Conservation (phyloP, 2,797 vertebrate species). For the Holocentrus rufus region DNA sequence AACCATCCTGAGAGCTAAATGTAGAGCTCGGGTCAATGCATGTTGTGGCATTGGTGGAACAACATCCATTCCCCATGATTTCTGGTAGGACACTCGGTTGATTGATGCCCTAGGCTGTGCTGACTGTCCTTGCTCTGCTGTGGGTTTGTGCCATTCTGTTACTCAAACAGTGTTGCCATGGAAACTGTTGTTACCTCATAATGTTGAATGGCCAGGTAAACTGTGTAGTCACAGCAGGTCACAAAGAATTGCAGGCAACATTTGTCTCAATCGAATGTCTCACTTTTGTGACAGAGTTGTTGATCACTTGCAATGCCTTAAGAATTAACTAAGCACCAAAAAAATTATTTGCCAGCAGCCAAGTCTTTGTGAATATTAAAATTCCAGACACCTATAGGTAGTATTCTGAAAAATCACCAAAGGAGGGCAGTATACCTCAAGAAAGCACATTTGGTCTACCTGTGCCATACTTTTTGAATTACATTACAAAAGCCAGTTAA, state of each 20-base stretch:
- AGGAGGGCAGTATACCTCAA: constrained; percentile 63
- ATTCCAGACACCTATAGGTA: neutral
- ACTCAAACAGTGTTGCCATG: constrained; percentile 59
- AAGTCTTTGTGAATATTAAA: neutral
- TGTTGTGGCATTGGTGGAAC: neutral
- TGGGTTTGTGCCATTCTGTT: constrained; percentile 28
- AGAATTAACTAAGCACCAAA: too few species aligned
- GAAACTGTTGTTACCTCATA: constrained; percentile 66
- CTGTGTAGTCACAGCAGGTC: constrained; percentile 8
- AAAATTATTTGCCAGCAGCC: too few species aligned
- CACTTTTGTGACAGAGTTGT: too few species aligned
- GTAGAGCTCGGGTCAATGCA: neutral
- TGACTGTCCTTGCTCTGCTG: constrained; percentile 26
- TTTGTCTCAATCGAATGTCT: neutral
- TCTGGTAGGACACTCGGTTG: neutral
- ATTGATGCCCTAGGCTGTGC: neutral
- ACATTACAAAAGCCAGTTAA: neutral
- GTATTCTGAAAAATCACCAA: constrained; percentile 59
- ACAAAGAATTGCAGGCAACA: neutral
- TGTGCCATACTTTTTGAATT: neutral
- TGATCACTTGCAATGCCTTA: too few species aligned
- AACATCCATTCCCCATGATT: constrained; percentile 57
- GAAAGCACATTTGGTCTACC: neutral
- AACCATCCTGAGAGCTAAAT: constrained; percentile 34
- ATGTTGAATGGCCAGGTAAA: constrained; percentile 15